Conservation (phyloP, 2,888 invertebrate genomes). For the Macrosiphum euphorbiae region DNA sequence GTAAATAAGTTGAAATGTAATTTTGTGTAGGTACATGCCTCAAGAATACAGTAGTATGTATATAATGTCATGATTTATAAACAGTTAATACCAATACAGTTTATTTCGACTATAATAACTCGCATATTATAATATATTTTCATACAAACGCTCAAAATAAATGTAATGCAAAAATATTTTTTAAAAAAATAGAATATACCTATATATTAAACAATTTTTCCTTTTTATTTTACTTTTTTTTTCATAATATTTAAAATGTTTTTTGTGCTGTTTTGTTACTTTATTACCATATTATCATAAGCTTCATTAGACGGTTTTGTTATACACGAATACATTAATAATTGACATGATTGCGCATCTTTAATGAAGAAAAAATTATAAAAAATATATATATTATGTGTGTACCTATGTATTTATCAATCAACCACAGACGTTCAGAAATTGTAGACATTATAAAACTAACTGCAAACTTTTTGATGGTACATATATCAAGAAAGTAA, state of each 20-base stretch:
- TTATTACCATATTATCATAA: background rate
- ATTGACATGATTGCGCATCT: background rate
- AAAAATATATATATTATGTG: background rate
- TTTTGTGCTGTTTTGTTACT: background rate
- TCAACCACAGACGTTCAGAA: background rate
- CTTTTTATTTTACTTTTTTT: background rate
- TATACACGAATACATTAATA: background rate
- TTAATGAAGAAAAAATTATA: background rate
- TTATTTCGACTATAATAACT: background rate
- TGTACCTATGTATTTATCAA: background rate
- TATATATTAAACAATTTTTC: background rate
- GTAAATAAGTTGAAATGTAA: background rate
- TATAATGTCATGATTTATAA: too few species aligned
- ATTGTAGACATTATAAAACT: background rate
- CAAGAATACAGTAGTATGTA: background rate
- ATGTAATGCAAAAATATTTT: background rate
- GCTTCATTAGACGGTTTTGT: background rate
- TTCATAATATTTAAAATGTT: background rate
- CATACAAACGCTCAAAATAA: background rate
- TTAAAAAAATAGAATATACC: too few species aligned
- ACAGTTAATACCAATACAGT: background rate
- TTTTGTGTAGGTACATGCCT: background rate
- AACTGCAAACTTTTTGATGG: background rate
- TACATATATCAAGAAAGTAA: conserved; percentile 11
- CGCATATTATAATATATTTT: background rate